Evolutionary conservation across 2,888 invertebrate genomes (phyloP).

Genomic region (Eudemis profundana): DNA sequence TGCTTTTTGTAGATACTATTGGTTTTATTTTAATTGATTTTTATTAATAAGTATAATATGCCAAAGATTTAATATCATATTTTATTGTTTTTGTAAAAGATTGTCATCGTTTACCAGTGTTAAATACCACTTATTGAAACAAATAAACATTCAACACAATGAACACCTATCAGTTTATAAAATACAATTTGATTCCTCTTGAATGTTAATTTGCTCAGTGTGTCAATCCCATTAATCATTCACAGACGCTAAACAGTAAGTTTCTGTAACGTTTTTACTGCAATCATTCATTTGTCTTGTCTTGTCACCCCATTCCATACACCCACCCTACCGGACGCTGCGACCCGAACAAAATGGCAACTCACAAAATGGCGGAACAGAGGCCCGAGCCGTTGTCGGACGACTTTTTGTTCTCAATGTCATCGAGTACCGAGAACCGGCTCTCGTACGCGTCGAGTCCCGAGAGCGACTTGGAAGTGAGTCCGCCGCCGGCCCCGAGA

Average conservation of each 20-base stretch:
- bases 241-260: slow-evolving; percentile 75
- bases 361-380: slow-evolving; percentile 83
- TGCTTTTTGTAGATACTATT: slow-evolving; percentile 42
- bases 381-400: slow-evolving; percentile 98
- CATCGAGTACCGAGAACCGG: slow-evolving; percentile 90
- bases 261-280: slow-evolving; percentile 74
- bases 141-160: slow-evolving; percentile 57
- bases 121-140: slow-evolving; percentile 65
- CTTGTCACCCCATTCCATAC: slow-evolving; percentile 84
- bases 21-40: slow-evolving; percentile 39
- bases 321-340: slow-evolving; percentile 77
- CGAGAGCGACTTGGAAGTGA: slow-evolving; percentile 93
- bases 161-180: not conserved
- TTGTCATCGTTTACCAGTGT: slow-evolving; percentile 65
- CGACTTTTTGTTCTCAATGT: slow-evolving; percentile 99
- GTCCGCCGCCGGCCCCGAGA: slow-evolving; percentile 93
- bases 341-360: slow-evolving; percentile 60
- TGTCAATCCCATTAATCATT: slow-evolving; percentile 75
- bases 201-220: slow-evolving; percentile 69
- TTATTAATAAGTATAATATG: slow-evolving; percentile 33
- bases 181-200: slow-evolving; percentile 45
- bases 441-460: slow-evolving; percentile 98
- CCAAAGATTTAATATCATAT: slow-evolving; percentile 36
- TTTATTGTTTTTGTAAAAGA: slow-evolving; percentile 58
- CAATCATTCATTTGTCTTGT: slow-evolving; percentile 85